Evolutionary conservation across 2,888 invertebrate species (phyloP), one percentile per base, ranked within the genome.

Genomic region (Trichacis sp.): DNA sequence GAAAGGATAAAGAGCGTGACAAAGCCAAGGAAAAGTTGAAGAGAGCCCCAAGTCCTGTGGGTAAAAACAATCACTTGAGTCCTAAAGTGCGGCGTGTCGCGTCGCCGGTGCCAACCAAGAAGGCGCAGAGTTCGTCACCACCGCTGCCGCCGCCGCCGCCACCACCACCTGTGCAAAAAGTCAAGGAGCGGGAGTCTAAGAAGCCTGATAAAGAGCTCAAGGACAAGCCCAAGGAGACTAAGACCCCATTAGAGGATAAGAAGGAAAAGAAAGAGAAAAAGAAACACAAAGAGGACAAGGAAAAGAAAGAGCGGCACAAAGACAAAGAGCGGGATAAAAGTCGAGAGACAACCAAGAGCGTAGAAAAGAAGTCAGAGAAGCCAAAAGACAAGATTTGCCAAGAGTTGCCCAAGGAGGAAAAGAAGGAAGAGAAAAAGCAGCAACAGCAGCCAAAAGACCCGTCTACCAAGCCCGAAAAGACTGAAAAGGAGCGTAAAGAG

Each of bases 311-410:
- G 68, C 89, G 87, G 72, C 76, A 81, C 50, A 83, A 80, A 54
- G 84, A 81, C 17, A 83, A 76, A 67, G 74, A 85, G 78, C 70
- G 87, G 83, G 75, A 87, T 79, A 71, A 87, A 86, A 87, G 77
- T 87, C 89, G 66, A 87, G 88, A 83, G 84, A 80, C 78, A 11
- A 79, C 79, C 0, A 82, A 86, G 65, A 85, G 87, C 49, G 85
- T 86, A 49, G 88, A 88, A 43, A 85, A 84, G 50, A 88, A 87
- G 56, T 86, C 87, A 62, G 90, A 84, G 51, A 88, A 87, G 57
- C 86, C 87, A 82, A 84, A 46, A 62, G 90, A 90, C 68, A 90
- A 91, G 69, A 8, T 24, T 24, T n/a, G n/a, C n/a, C 89, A 89
- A 77, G 86, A 90, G 54, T 24, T 24, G 8, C 8, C 8, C 24